phyloP scores from a whole-genome alignment of 2,888 invertebrate genomes.

The Apotomis capreana region DNA sequence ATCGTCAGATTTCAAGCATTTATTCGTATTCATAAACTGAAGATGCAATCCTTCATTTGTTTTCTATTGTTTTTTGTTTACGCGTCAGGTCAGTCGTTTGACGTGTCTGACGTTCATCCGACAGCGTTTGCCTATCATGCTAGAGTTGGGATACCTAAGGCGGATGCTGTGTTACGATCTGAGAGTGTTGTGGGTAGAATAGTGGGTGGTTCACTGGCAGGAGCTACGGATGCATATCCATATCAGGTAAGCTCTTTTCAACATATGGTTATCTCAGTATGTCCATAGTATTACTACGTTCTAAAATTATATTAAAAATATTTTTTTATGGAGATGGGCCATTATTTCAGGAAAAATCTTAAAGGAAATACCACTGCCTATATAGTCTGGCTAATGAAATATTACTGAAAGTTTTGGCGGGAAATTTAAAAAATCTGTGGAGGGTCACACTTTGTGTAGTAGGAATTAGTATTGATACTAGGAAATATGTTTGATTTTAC shows the following conservation, averaged over 20 bases:
- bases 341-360: no score
- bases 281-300: no score
- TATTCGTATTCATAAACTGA: neutral
- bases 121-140: slow-evolving; percentile 29
- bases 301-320: no score
- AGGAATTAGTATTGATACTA: no score
- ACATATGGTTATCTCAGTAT: no score
- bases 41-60: slow-evolving; percentile 21
- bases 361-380: no score
- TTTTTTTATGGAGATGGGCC: no score
- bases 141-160: slow-evolving; percentile 21
- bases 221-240: slow-evolving; percentile 19
- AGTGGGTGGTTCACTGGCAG: slow-evolving; percentile 32
- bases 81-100: neutral
- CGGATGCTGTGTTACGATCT: neutral
- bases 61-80: slow-evolving; percentile 5
- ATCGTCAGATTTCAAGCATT: neutral
- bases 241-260: slow-evolving; percentile 18
- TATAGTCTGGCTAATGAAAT: no score
- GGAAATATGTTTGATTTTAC: no score
- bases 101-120: neutral
- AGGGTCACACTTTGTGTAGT: no score
- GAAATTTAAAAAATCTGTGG: no score
- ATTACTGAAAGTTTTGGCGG: no score
- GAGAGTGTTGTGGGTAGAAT: slow-evolving; percentile 30